phyloP scores from a whole-genome alignment of 2,888 invertebrate genomes.

The Acronicta aceris region DNA sequence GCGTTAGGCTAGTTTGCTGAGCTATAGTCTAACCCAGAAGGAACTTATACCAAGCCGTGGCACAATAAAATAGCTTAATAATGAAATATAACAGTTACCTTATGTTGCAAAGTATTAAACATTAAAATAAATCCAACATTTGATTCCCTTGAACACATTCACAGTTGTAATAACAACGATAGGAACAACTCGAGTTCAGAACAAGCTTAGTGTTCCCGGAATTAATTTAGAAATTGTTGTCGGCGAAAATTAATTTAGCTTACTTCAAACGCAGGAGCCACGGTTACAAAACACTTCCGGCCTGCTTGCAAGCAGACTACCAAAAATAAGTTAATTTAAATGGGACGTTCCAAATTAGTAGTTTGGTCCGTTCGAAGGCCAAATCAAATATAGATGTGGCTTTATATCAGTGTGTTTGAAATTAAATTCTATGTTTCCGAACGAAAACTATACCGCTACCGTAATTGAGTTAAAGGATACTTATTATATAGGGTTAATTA shows the following conservation, averaged over 20 bases:
- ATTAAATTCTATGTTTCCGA: conserved; percentile 45
- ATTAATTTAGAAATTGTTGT: conserved; percentile 60
- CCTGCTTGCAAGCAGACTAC: conserved; percentile 48
- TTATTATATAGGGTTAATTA: conserved; percentile 52
- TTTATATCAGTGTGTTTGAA: conserved; percentile 35
- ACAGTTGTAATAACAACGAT: conserved; percentile 35
- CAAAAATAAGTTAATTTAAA: conserved; percentile 56
- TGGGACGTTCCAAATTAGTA: conserved; percentile 49
- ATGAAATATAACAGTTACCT: background rate
- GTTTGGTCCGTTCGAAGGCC: conserved; percentile 43
- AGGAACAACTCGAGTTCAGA: conserved; percentile 39
- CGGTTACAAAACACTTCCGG: conserved; percentile 53
- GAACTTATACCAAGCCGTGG: no score
- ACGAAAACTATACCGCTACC: conserved; percentile 40
- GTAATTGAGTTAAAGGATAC: conserved; percentile 50
- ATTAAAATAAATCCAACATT: conserved; percentile 26
- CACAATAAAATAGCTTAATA: no score
- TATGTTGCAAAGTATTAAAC: background rate
- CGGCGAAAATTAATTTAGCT: conserved; percentile 57
- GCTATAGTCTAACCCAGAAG: no score
- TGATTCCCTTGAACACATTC: conserved; percentile 25
- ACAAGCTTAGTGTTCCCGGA: conserved; percentile 48
- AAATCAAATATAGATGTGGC: conserved; percentile 50
- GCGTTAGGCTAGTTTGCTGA: no score
- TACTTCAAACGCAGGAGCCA: conserved; percentile 56